Conservation (phyloP, 2,888 invertebrate genomes). For the Drosophila infuscata region DNA sequence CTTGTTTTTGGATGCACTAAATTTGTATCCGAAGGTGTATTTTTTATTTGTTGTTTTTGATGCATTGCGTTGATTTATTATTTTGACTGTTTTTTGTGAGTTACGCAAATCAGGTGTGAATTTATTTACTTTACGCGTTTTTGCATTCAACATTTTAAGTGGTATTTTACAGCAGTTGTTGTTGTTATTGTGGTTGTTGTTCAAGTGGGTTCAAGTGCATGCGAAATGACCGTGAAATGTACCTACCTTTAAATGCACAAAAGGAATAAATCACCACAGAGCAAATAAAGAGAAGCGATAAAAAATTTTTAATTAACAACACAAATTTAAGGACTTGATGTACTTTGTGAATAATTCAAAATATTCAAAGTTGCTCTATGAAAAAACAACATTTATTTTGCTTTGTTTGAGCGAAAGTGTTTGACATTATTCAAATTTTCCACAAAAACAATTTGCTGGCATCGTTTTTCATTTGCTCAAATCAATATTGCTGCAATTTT, state of each 20-base stretch:
- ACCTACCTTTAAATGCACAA: conserved; percentile 18
- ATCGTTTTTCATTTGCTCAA: conserved; percentile 30
- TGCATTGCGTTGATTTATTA: conserved; percentile 69
- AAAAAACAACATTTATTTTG: background rate
- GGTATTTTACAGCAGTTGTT: conserved; percentile 24
- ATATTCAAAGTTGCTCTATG: background rate
- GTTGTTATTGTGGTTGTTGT: conserved; percentile 1
- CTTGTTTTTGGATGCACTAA: conserved; percentile 54
- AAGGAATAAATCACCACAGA: conserved; percentile 33
- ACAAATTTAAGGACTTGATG: background rate
- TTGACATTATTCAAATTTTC: conserved; percentile 32
- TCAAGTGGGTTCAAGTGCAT: conserved; percentile 65
- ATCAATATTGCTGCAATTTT: conserved; percentile 46
- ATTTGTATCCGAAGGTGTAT: conserved; percentile 36
- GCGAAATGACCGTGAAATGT: conserved; percentile 70
- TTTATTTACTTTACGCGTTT: conserved; percentile 68
- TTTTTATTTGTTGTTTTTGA: conserved; percentile 50
- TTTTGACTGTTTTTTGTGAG: conserved; percentile 61
- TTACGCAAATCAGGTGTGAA: conserved; percentile 76
- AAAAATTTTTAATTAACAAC: background rate
- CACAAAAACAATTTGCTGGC: conserved; percentile 36
- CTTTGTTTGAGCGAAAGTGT: conserved; percentile 31
- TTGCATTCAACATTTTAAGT: conserved; percentile 59
- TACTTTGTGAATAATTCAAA: background rate
- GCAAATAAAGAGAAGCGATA: conserved; percentile 4